phyloP scores from a whole-genome alignment of 1,140 invertebrate genomes.

The Trachymyrmex septentrionalis region DNA sequence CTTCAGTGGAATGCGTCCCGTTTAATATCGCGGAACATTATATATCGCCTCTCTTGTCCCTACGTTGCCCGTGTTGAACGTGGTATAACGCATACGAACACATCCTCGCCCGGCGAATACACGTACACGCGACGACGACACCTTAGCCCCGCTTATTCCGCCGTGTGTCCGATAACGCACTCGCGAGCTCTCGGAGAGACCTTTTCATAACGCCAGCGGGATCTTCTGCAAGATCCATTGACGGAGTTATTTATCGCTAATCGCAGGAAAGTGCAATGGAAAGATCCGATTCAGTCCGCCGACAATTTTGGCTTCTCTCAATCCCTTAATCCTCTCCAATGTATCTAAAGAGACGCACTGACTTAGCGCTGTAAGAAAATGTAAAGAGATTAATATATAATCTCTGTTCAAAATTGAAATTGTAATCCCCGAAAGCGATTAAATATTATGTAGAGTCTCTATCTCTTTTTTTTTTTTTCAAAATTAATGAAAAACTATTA shows the following conservation, averaged over 20 bases:
- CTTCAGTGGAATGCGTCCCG: slow-evolving; percentile 86
- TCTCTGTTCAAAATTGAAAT: neutral
- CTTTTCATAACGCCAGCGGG: slow-evolving; percentile 55
- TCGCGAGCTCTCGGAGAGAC: slow-evolving; percentile 17
- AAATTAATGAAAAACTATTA: neutral
- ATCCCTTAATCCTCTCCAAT: slow-evolving; percentile 9
- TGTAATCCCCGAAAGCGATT: neutral
- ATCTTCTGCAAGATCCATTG: slow-evolving; percentile 39
- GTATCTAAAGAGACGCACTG: neutral
- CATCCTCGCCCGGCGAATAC: slow-evolving; percentile 32
- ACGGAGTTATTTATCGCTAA: slow-evolving; percentile 46
- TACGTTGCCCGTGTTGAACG: slow-evolving; percentile 72
- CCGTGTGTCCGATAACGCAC: slow-evolving; percentile 37
- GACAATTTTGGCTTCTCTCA: neutral
- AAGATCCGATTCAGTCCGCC: neutral
- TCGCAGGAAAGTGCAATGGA: neutral
- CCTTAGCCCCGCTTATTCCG: slow-evolving; percentile 63
- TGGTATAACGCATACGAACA: slow-evolving; percentile 70
- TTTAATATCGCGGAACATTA: slow-evolving; percentile 87
- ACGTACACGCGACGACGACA: slow-evolving; percentile 54
- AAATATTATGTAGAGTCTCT: neutral
- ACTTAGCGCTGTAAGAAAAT: neutral
- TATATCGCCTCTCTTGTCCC: slow-evolving; percentile 85
- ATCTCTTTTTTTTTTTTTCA: neutral
- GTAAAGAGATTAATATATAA: slow-evolving; percentile 1